Conservation (phyloP, 2,797 vertebrate species). For the Pygocentrus nattereri region DNA sequence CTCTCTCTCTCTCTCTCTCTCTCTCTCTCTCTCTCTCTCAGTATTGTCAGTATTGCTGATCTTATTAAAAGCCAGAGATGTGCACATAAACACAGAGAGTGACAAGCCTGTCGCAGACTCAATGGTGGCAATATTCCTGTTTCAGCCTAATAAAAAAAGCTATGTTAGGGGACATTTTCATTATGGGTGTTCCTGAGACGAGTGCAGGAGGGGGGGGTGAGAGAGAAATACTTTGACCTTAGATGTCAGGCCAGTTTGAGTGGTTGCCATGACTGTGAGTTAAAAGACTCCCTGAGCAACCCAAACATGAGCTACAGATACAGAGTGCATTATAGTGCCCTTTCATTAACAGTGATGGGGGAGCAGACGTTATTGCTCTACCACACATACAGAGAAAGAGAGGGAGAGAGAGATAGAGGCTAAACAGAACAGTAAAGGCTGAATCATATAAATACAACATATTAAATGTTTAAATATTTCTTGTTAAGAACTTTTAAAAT, state of each 20-base stretch:
- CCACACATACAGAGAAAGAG: neutral
- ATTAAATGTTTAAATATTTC: no score
- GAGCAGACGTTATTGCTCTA: neutral
- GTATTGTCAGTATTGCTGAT: neutral
- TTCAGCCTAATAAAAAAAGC: constrained; percentile 46
- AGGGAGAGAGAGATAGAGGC: neutral
- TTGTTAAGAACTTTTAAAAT: neutral
- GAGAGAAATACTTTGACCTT: constrained; percentile 55
- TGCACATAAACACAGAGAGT: constrained; percentile 38
- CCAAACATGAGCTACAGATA: constrained; percentile 41
- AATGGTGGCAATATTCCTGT: constrained; percentile 47
- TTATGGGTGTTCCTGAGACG: constrained; percentile 46
- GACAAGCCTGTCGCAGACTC: constrained; percentile 36
- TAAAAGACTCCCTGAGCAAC: constrained; percentile 47
- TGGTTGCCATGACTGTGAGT: constrained; percentile 20
- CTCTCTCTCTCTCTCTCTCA: neutral
- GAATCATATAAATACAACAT: neutral
- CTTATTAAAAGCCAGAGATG: constrained; percentile 47
- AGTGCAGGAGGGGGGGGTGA: constrained; percentile 1
- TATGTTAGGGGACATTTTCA: constrained; percentile 53
- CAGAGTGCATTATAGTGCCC: constrained; percentile 24
- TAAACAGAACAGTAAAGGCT: neutral
- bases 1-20: neutral
- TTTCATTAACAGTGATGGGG: constrained; percentile 34
- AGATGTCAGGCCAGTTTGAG: constrained; percentile 54